A percentile compares a stretch with the other conserved stretches of the same genome.
Evolutionary conservation across 1,140 invertebrate genomes (phyloP).

Genomic region (Dendroctonus ponderosae): DNA sequence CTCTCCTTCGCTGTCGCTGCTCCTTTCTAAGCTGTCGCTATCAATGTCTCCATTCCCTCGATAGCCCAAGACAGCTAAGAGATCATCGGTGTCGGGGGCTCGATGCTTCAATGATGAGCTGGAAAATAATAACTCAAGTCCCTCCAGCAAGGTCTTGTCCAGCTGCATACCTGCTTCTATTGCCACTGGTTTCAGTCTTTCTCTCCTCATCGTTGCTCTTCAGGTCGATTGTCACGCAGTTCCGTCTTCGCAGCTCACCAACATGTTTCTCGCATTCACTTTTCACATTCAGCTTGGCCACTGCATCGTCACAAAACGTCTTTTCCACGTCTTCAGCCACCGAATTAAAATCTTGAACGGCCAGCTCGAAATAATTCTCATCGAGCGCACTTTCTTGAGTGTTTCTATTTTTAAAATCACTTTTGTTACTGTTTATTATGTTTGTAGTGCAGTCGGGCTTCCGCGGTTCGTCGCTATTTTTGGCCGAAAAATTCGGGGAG

Average conservation of each 20-base stretch:
- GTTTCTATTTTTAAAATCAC: conserved; percentile 30
- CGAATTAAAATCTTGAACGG: conserved; percentile 47
- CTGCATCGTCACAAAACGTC: conserved; percentile 38
- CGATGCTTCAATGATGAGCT: not conserved
- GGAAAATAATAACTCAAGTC: not conserved
- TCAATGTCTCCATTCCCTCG: conserved; percentile 20
- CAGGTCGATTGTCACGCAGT: conserved; percentile 21
- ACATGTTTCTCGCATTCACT: conserved; percentile 1
- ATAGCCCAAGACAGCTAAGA: conserved; percentile 16
- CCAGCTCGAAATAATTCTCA: conserved; percentile 43
- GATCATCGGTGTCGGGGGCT: conserved; percentile 1
- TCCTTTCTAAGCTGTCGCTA: conserved; percentile 34
- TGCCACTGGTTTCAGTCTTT: conserved; percentile 23
- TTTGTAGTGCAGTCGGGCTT: conserved; percentile 9
- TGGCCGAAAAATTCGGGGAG: not conserved
- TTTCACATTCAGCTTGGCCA: conserved; percentile 9
- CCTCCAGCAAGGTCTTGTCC: too few species aligned
- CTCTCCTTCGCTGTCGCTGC: conserved; percentile 41
- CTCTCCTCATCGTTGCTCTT: conserved; percentile 23
- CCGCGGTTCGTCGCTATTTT: conserved; percentile 22
- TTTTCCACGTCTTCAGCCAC: conserved; percentile 48
- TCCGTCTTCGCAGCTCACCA: conserved; percentile 17
- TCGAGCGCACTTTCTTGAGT: conserved; percentile 23
- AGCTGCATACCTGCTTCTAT: too few species aligned
- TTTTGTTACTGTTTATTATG: conserved; percentile 24